Evolutionary conservation across 2,888 invertebrate genomes (phyloP), one percentile per base, ranked within the genome.

Genomic region (Caenorhabditis auriculariae): DNA sequence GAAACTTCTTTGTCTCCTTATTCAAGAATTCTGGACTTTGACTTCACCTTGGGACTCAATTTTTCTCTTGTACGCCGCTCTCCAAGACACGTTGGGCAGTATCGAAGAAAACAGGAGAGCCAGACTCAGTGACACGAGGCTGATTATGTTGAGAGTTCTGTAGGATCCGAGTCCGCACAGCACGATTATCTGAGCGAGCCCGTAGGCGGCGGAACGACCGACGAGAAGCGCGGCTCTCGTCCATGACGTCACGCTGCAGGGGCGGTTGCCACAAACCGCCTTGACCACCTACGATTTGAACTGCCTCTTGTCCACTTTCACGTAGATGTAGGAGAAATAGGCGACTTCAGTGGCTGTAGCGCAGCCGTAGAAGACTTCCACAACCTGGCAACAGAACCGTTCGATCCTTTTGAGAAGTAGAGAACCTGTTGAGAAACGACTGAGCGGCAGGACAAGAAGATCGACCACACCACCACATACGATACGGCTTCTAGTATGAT

Each of bases 311-410:
- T 57, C 57, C n/a, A 57, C 62, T 46, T 57, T 62, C 27, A 62
- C 56, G 45, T 60, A 59, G 42, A 62, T 91, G 77, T 93, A 94
- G 0, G 93, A 91, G 77, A 89, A 90, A 82, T 93, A 94, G 0
- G 93, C 93, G 3, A 94, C 89, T 83, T 93, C 93, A 1, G 90
- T 88, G 0, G 93, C 91, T 83, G 89, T 88, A 79, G 90, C 91
- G 21, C 89, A 85, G 4, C 93, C 93, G 42, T 74, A 76, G 43
- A 74, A 60, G n/a, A 72, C 39, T 60, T 78, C 67, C n/a, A 67
- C 50, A 45, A 60, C 44, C 60, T 62, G 45, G 9, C n/a, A 54
- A 49, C 15, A 15, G 43, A 6, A 43, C 6, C 6, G 17, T 39
- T 6, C 5, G 5, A 39, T 39, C n/a, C 39, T 6, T 39, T 39